Percentiles rank a stretch among this genome's conserved stretches.
Conservation (phyloP, 2,888 invertebrate genomes). For the Eristalinus aeneus region DNA sequence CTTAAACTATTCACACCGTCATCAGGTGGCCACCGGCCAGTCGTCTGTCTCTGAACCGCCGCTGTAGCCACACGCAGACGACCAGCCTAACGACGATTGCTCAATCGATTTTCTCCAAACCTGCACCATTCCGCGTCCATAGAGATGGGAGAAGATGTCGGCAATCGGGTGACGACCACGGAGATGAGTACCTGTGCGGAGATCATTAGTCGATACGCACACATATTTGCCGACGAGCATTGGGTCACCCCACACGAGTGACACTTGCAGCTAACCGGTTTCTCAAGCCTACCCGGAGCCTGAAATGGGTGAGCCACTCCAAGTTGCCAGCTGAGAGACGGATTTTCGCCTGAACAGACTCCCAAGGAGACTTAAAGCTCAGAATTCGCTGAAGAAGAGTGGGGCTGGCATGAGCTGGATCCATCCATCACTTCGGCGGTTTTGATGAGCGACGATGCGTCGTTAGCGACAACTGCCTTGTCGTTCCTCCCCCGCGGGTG, state of each 20-base stretch:
- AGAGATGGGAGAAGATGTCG: constrained; percentile 25
- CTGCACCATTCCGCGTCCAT: background rate
- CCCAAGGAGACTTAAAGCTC: background rate
- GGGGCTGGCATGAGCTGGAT: background rate
- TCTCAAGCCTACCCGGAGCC: background rate
- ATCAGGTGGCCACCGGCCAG: background rate
- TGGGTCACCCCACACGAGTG: constrained; percentile 39
- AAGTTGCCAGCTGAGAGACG: constrained; percentile 23
- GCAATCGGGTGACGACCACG: background rate
- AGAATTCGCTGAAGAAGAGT: background rate
- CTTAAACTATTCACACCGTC: constrained; percentile 10
- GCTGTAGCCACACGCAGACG: constrained; percentile 14
- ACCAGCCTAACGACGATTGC: constrained; percentile 40
- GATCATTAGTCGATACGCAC: constrained; percentile 21
- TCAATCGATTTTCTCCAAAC: constrained; percentile 59
- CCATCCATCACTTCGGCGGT: background rate
- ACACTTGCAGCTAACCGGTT: constrained; percentile 56
- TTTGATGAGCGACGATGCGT: background rate
- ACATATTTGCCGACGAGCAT: background rate
- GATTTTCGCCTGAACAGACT: constrained; percentile 14
- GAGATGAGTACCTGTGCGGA: constrained; percentile 3
- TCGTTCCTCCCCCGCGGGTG: background rate
- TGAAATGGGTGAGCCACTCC: constrained; percentile 51
- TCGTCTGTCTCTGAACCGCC: background rate
- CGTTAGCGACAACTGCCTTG: background rate